Evolutionary conservation across 2,888 invertebrate species (phyloP), one percentile per base, ranked within the genome.

Genomic region (Embidobia sp.): DNA sequence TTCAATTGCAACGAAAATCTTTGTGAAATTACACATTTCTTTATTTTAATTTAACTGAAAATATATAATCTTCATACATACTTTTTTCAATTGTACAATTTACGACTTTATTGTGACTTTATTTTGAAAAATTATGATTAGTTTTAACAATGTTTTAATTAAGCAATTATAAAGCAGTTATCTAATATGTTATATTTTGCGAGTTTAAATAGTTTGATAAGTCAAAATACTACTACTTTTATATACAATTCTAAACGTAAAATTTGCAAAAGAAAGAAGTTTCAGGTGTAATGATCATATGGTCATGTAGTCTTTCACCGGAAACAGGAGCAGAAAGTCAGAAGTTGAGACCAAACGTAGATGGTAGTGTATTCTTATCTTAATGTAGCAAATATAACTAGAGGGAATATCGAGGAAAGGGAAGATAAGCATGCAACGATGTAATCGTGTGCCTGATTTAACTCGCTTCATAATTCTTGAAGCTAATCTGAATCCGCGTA

Each of bases 391-490:
- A 87, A 87, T 85, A 86, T 87, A 87, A 84, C 83, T 77, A 80
- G 80, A 84, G 86, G 85, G 85, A 84, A 82, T 81, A 76, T 79
- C 82, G 81, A 80, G 79, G 79, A 53, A 70, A 81, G 81, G 84
- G 82, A 78, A 87, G 88, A 87, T 88, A 87, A 88, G 84, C 83
- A 81, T 85, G 85, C 84, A 84, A 82, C 83, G 89, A 89, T 89
- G 82, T 88, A 88, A 89, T 89, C 89, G 86, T 79, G 51, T 53
- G 80, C 79, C 85, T 89, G 89, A 89, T 89, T 89, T 89, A 89
- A 85, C 86, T 85, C 84, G 88, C 85, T 88, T 89, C 88, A 89
- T 89, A 89, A 89, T 88, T 89, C 87, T 87, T 83, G 81, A 81
- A 83, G 83, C 86, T 89, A 89, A 89, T 89, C 89, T 89, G 84